Conservation (phyloP, 2,113 vertebrate species). For the Cololabis saira region DNA sequence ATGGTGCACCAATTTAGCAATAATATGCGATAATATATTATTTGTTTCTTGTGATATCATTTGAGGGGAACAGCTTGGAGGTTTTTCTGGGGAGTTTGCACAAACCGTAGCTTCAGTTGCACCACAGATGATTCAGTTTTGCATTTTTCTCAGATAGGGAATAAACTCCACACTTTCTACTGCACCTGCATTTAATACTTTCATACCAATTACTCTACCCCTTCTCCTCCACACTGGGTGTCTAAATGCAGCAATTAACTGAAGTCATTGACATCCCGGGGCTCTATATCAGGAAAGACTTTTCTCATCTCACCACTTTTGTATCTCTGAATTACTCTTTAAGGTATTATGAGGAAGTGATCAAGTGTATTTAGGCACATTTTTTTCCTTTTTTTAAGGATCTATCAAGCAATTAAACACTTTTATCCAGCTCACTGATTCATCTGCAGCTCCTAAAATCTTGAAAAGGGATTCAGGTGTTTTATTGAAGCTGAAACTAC, state of each 20-base stretch:
- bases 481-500: constrained; percentile 4
- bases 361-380: constrained; percentile 27
- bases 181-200: constrained; percentile 67
- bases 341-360: constrained; percentile 42
- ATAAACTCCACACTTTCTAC: constrained; percentile 14
- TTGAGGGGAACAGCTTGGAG: neutral
- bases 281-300: constrained; percentile 57
- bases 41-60: constrained; percentile 1
- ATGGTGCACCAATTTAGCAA: constrained; percentile 15
- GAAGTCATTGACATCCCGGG: constrained; percentile 68
- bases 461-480: neutral
- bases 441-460: neutral
- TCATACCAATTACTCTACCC: constrained; percentile 35
- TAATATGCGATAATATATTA: neutral
- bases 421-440: constrained; percentile 10
- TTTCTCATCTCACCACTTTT: constrained; percentile 70
- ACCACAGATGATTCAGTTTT: neutral
- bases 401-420: constrained; percentile 4
- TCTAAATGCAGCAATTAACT: constrained; percentile 76
- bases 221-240: constrained; percentile 45
- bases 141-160: constrained; percentile 22
- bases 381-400: constrained; percentile 17
- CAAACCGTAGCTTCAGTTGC: neutral
- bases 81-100: constrained; percentile 1
- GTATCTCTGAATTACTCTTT: constrained; percentile 62